Base-by-base conservation (phyloP, 2,888 invertebrate genomes). In the Stenodema calcarata region DNA sequence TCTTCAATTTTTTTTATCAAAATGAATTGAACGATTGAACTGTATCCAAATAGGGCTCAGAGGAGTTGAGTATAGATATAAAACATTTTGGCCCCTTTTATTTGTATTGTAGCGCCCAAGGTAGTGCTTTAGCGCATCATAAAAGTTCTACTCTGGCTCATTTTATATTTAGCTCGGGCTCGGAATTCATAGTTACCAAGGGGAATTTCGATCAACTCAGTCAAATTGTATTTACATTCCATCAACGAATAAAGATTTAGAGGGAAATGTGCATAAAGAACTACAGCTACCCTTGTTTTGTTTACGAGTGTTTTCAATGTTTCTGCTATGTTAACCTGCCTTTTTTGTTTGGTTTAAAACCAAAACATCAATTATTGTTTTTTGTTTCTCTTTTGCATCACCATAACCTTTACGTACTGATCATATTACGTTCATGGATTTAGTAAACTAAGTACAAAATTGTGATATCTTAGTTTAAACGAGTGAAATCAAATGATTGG, bases 381-480 rank as follows among this genome's bases (percentile, higher is more conserved):
- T 35, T 35, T 35, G 35, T 35, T 35, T 35, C 35, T 35, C 7
- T 35, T 35, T 2, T 35, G 35, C 35, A 35, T 35, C 35, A 35
- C 35, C 35, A 2, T 35, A 35, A 70, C 12, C 41, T 35, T 35
- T 44, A 14, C 27, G 18, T 44, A 42, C 6, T 27, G 44, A 27
- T 78, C 30, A 44, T 16, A 78, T 44, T 44, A 14, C 27, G 16
- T 44, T 11, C 18, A 27, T 30, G 42, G 9, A 18, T 78, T 78
- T 44, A 41, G 78, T 78, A 42, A 44, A 41, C 41, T 78, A 78
- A 78, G 78, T 78, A 44, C 78, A 78, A 44, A 78, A 78, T 78
- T 78, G 78, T 78, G 78, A 78, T 78, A 78, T 78, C 78, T 78
- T 41, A 7, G 41, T 73, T 73, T 35, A 41, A 41, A 73, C n/a